These are phyloP conservation scores for Drosophila anomalata DNA, from an alignment of 2,888 invertebrate species.

Conservation along the genomic window DNA sequence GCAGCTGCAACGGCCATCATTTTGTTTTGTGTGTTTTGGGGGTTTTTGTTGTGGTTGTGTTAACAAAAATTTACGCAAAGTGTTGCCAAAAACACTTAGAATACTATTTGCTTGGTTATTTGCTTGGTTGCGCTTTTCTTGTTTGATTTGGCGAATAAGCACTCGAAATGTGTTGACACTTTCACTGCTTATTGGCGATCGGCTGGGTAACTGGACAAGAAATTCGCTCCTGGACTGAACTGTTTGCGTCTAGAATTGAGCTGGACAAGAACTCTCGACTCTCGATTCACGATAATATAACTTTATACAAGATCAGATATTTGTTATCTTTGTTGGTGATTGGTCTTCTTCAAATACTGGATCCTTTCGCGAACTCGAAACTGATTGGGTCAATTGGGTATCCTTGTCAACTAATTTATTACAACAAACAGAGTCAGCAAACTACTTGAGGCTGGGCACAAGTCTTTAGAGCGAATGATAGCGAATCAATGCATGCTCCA, in stretches of 20 bases:
- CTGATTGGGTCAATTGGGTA: constrained; percentile 51
- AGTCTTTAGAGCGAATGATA: constrained; percentile 88
- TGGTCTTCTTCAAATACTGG: constrained; percentile 10
- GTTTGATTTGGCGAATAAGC: constrained; percentile 72
- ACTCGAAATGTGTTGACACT: constrained; percentile 79
- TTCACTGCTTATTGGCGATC: constrained; percentile 81
- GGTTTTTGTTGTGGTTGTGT: constrained; percentile 54
- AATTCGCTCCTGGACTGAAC: constrained; percentile 62
- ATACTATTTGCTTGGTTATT: constrained; percentile 73
- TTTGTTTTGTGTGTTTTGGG: constrained; percentile 81
- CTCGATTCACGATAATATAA: constrained; percentile 43
- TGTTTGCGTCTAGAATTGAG: constrained; percentile 80
- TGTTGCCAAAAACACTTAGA: constrained; percentile 67
- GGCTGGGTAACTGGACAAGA: constrained; percentile 38
- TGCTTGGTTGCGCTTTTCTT: constrained; percentile 40
- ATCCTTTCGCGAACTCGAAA: constrained; percentile 64
- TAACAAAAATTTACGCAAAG: constrained; percentile 78
- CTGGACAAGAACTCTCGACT: constrained; percentile 68
- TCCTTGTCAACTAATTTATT: constrained; percentile 81
- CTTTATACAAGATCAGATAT: constrained; percentile 6
- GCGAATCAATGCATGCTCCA: constrained; percentile 88
- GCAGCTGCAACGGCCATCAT: constrained; percentile 96
- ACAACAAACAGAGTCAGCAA: constrained; percentile 82
- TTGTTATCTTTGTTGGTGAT: constrained; percentile 8
- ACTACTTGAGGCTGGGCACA: constrained; percentile 82